Evolutionary conservation across 2,888 invertebrate species (phyloP).

Genomic region (Scaeva pyrastri): DNA sequence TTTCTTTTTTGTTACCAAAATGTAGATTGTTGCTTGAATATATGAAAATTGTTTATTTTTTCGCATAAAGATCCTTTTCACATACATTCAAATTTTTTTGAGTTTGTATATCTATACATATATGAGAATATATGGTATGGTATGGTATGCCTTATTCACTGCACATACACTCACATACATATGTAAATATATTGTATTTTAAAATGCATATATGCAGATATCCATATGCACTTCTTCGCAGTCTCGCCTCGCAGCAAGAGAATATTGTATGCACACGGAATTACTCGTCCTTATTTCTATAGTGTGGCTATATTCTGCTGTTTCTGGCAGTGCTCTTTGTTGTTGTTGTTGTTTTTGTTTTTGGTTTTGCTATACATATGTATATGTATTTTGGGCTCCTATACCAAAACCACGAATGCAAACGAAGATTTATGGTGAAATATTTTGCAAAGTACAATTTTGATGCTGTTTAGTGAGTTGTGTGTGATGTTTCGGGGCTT

Average conservation of each 20-base stretch:
- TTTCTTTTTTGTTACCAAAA: conserved; percentile 15
- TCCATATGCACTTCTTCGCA: background rate
- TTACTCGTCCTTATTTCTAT: conserved; percentile 10
- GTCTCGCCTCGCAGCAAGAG: background rate
- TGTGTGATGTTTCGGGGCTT: conserved; percentile 70
- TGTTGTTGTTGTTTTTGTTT: conserved; percentile 40
- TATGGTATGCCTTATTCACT: background rate
- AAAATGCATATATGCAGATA: conserved; percentile 32
- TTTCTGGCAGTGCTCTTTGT: background rate
- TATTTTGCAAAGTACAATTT: conserved; percentile 72
- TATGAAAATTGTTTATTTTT: conserved; percentile 43
- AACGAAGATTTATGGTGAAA: conserved; percentile 74
- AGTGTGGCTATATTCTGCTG: background rate
- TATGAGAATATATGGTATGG: background rate
- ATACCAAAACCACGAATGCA: conserved; percentile 59
- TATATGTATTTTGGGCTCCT: conserved; percentile 9
- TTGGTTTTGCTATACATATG: background rate
- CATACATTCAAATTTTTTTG: background rate
- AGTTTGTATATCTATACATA: background rate
- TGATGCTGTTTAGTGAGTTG: conserved; percentile 72
- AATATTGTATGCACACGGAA: no score
- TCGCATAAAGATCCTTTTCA: background rate
- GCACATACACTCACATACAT: conserved; percentile 14
- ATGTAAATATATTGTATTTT: no score
- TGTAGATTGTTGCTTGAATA: conserved; percentile 59